phyloP scores from a whole-genome alignment of 2,797 vertebrate genomes.

The Crocodylus rhombifer region DNA sequence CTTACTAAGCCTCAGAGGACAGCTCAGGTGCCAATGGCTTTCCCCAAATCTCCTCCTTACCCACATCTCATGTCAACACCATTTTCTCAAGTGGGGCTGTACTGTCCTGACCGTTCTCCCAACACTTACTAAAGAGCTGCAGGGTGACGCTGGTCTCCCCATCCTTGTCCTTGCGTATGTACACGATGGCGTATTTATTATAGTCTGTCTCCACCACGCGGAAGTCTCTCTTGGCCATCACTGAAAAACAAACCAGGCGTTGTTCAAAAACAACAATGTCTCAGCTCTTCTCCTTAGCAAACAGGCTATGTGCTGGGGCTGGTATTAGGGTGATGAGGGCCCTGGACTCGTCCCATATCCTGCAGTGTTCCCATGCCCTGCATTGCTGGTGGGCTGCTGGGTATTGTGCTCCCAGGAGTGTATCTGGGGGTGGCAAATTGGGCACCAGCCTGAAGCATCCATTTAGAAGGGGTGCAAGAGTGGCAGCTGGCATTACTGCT shows the following conservation, averaged over 20 bases:
- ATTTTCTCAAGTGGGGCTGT: not conserved
- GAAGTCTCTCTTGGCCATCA: constrained; percentile 2
- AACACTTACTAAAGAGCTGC: constrained; percentile 49
- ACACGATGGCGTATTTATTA: not conserved
- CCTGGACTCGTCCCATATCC: no score
- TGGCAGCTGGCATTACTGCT: no score
- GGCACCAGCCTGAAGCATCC: no score
- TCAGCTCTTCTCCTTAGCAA: not conserved
- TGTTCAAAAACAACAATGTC: accelerated
- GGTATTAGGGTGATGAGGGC: no score
- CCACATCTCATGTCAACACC: not conserved
- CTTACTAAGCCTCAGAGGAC: not conserved
- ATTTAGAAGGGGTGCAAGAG: no score
- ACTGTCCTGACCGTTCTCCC: accelerated
- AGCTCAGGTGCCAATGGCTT: not conserved
- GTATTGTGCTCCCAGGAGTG: no score
- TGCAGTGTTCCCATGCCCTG: no score
- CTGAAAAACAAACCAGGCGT: not conserved
- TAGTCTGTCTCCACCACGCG: constrained; percentile 30
- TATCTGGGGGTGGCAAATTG: no score
- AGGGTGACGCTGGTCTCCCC: accelerated
- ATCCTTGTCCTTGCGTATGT: accelerated
- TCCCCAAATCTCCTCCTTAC: not conserved
- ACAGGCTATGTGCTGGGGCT: not conserved
- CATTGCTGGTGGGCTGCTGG: no score